Evolutionary conservation across 2,113 vertebrate genomes (phyloP), one percentile per base, ranked within the genome.

Genomic region (Suricata suricatta): DNA sequence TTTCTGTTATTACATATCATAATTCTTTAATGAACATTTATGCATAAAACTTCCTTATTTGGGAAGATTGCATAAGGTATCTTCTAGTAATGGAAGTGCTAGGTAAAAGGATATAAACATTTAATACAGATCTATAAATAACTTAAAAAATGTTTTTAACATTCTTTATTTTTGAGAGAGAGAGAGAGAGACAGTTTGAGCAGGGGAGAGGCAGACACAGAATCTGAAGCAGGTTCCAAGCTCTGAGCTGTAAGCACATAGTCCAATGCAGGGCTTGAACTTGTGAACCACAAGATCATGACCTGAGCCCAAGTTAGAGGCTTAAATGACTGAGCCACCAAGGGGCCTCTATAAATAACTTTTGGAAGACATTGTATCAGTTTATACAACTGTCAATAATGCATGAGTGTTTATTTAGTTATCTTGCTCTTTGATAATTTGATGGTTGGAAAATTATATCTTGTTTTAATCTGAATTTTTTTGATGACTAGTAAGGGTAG

Each of bases 391-490:
- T 87, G 81, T 85, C 23, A 63, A 15, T 88, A 96, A 84, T 79
- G 0, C 66, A 4, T 54, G 25, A 80, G 1, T 84, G 1, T 86
- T 90, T 23, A 16, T 82, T 54, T 79, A 83, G 54, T 97, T 94
- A 81, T 47, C 41, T 80, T 97, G 38, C 83, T 83, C 79, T 95
- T 96, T 76, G 72, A 41, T 85, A 57, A 93, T 80, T 91, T 35
- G 76, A 21, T 82, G 25, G n/a, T 94, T 93, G 77, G 85, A 85
- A 81, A 91, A 79, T 86, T 27, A 3, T 80, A 35, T 83, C 54
- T 68, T 90, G 16, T 91, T 88, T 89, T 85, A 94, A 64, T 88
- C 81, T 95, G 29, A 94, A 76, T 93, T 93, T 94, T 94, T 44
- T 87, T 71, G 4, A 81, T 86, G 77, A 85, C 47, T 72, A 38